Percentiles rank a stretch among this genome's conserved stretches.
phyloP scores from a whole-genome alignment of 2,113 vertebrate genomes.

The Fregetta grallaria region DNA sequence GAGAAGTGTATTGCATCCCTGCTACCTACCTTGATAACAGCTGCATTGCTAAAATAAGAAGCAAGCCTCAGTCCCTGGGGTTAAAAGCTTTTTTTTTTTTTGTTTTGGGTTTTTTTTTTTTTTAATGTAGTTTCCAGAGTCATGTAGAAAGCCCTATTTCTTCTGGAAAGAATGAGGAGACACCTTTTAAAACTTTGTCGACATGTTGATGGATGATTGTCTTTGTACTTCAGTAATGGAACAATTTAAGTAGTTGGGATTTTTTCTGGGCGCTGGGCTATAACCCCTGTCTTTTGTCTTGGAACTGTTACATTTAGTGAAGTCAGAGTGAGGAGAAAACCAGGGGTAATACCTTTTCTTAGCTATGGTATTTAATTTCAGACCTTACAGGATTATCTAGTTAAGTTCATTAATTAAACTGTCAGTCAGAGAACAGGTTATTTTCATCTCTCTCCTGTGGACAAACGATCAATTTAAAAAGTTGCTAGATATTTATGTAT shows the following conservation, averaged over 20 bases:
- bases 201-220: constrained; percentile 10
- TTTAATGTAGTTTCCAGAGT: not conserved
- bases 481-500: not conserved
- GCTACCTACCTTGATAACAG: not conserved
- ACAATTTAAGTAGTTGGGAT: not conserved
- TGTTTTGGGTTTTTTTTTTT: not conserved
- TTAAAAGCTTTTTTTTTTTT: not conserved
- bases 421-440: not conserved
- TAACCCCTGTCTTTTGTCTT: not conserved
- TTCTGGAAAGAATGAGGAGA: not conserved
- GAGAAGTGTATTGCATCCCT: not conserved
- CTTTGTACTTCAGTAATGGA: constrained; percentile 4
- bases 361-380: constrained; percentile 14
- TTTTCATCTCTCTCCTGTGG: not conserved
- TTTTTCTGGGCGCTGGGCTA: not conserved
- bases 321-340: not conserved
- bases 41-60: not conserved
- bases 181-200: not conserved
- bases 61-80: not conserved
- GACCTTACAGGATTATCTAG: not conserved
- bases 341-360: not conserved
- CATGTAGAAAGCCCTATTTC: not conserved
- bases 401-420: constrained; percentile 8
- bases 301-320: not conserved
- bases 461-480: not conserved